Evolutionary conservation across 2,888 invertebrate genomes (phyloP).

Genomic region (Andrena marginata): DNA sequence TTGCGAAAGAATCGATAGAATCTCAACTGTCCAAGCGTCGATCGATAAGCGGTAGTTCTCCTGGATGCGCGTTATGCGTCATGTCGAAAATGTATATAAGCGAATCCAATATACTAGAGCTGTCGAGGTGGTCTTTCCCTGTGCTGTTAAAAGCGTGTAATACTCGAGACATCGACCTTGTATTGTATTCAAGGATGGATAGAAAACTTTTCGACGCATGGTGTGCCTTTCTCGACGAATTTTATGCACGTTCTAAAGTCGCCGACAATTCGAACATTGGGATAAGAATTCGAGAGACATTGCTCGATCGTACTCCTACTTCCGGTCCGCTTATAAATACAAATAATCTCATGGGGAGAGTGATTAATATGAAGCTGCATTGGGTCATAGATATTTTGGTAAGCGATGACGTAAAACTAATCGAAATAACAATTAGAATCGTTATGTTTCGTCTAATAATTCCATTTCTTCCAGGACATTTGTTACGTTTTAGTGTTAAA

Average conservation of each 20-base stretch:
- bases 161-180: conserved; percentile 74
- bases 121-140: conserved; percentile 76
- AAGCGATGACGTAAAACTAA: conserved; percentile 43
- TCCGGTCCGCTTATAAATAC: conserved; percentile 63
- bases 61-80: conserved; percentile 73
- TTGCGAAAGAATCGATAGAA: conserved; percentile 69
- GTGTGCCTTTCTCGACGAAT: conserved; percentile 74
- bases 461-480: conserved; percentile 74
- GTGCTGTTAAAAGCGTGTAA: conserved; percentile 67
- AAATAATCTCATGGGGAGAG: conserved; percentile 76
- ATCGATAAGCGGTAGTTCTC: conserved; percentile 35
- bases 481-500: conserved; percentile 74
- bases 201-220: conserved; percentile 76
- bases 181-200: conserved; percentile 77
- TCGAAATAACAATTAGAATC: neutral
- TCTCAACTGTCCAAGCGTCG: conserved; percentile 27
- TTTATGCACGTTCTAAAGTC: conserved; percentile 60
- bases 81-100: conserved; percentile 78
- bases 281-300: conserved; percentile 67
- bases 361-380: conserved; percentile 72
- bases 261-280: conserved; percentile 65
- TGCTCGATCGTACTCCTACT: conserved; percentile 69
- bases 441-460: conserved; percentile 10
- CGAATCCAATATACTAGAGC: conserved; percentile 71
- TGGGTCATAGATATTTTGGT: conserved; percentile 82